A percentile compares a stretch with the other conserved stretches of the same genome.
These are phyloP conservation scores for Pagetopsis macropterus DNA, from an alignment of 2,797 vertebrate genomes.

Conservation along the genomic window DNA sequence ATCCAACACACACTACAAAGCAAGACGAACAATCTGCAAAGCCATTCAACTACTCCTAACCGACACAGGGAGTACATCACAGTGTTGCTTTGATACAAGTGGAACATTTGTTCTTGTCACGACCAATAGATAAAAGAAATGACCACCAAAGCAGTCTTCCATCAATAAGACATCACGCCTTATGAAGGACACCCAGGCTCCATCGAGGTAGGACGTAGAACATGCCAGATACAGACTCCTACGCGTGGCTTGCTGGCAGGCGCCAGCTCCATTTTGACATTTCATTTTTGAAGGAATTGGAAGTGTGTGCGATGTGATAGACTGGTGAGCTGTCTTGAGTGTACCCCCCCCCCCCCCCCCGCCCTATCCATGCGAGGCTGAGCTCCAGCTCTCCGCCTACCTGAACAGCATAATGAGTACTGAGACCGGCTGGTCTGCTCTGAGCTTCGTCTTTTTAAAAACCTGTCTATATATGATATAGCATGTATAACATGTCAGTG, in stretches of 20 bases:
- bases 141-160: neutral
- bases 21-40: neutral
- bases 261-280: conserved; percentile 33
- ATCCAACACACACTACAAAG: neutral
- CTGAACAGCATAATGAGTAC: conserved; percentile 19
- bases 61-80: neutral
- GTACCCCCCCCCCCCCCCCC: neutral
- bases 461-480: neutral
- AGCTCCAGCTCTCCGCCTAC: conserved; percentile 46
- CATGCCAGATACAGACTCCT: conserved; percentile 68
- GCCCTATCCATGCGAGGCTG: conserved; percentile 35
- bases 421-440: conserved; percentile 2
- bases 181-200: conserved; percentile 58
- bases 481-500: neutral
- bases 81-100: conserved; percentile 7
- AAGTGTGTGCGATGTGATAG: conserved; percentile 49
- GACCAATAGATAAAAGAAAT: neutral
- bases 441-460: neutral
- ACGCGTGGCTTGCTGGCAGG: conserved; percentile 53
- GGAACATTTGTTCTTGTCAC: neutral
- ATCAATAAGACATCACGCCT: neutral
- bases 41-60: neutral
- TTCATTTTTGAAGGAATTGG: conserved; percentile 26
- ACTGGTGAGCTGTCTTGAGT: conserved; percentile 42
- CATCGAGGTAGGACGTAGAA: conserved; percentile 47